These are phyloP conservation scores for Drosophila nigricruria DNA, from an alignment of 2,888 invertebrate genomes.

Conservation along the genomic window DNA sequence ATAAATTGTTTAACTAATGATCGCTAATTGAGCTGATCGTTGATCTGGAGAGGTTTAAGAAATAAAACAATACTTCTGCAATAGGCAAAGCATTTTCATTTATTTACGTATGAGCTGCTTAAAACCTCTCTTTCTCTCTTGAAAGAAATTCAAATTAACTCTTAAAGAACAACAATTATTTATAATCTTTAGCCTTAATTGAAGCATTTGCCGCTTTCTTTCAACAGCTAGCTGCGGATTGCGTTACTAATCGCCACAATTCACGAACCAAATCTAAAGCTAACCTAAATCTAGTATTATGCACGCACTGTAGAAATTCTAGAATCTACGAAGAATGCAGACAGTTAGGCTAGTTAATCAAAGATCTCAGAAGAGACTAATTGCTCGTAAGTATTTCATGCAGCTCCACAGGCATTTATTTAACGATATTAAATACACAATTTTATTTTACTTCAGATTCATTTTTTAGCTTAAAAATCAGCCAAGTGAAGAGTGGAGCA, in stretches of 20 bases:
- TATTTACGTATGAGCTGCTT: not conserved
- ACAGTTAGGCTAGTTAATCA: slow-evolving; percentile 59
- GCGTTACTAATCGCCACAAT: slow-evolving; percentile 50
- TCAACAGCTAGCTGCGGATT: slow-evolving; percentile 18
- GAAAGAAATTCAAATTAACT: slow-evolving; percentile 20
- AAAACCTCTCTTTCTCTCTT: not conserved
- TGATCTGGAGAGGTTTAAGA: not conserved
- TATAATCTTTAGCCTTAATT: slow-evolving; percentile 52
- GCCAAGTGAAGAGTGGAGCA: slow-evolving; percentile 60
- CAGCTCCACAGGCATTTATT: slow-evolving; percentile 27
- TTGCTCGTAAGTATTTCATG: slow-evolving; percentile 32
- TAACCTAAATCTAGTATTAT: slow-evolving; percentile 65
- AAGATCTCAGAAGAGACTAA: slow-evolving; percentile 37
- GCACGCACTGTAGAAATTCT: slow-evolving; percentile 46
- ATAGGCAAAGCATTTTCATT: not conserved
- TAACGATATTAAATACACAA: slow-evolving; percentile 64
- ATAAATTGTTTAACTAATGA: not conserved
- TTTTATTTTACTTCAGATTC: not conserved
- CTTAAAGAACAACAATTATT: slow-evolving; percentile 34
- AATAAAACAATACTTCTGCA: too few species aligned
- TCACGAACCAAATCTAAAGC: slow-evolving; percentile 43
- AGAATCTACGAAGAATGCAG: slow-evolving; percentile 34
- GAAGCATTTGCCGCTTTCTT: slow-evolving; percentile 39
- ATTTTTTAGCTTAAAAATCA: slow-evolving; percentile 53
- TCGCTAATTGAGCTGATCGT: not conserved